Percentiles rank a stretch among this genome's conserved stretches.
phyloP scores from a whole-genome alignment of 1,140 invertebrate species.

The Antheraea pernyi region DNA sequence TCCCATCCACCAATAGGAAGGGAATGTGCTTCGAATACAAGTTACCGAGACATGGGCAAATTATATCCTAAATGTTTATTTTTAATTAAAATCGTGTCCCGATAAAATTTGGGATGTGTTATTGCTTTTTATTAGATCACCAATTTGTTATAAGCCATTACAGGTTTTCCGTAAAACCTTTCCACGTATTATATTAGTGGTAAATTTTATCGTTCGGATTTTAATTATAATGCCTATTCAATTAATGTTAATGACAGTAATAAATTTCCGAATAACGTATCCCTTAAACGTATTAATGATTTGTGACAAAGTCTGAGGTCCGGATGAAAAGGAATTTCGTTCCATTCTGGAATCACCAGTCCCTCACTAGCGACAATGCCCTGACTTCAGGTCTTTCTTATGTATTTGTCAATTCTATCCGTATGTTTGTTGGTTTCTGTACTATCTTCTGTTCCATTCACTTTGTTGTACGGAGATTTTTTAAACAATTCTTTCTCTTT shows the following conservation, averaged over 20 bases:
- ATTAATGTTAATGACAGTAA: neutral
- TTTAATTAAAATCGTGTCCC: constrained; percentile 22
- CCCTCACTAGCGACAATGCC: no score
- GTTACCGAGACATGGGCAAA: constrained; percentile 40
- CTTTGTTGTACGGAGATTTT: no score
- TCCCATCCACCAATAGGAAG: constrained; percentile 42
- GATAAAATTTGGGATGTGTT: constrained; percentile 1
- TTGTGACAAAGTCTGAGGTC: no score
- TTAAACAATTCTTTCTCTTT: no score
- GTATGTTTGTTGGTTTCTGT: no score
- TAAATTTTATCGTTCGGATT: neutral
- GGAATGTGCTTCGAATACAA: constrained; percentile 36
- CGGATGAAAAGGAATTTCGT: no score
- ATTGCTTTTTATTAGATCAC: constrained; percentile 5
- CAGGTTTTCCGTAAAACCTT: neutral
- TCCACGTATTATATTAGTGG: neutral
- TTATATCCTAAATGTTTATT: constrained; percentile 31
- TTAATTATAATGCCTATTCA: neutral
- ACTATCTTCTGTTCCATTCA: no score
- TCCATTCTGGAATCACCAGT: no score
- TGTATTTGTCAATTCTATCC: no score
- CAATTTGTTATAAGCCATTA: constrained; percentile 2
- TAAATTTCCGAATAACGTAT: no score
- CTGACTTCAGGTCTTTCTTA: no score
- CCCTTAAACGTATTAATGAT: no score